Percentiles rank a stretch among this genome's conserved stretches.
phyloP scores from a whole-genome alignment of 2,888 invertebrate genomes.

The Fragum sueziense region DNA sequence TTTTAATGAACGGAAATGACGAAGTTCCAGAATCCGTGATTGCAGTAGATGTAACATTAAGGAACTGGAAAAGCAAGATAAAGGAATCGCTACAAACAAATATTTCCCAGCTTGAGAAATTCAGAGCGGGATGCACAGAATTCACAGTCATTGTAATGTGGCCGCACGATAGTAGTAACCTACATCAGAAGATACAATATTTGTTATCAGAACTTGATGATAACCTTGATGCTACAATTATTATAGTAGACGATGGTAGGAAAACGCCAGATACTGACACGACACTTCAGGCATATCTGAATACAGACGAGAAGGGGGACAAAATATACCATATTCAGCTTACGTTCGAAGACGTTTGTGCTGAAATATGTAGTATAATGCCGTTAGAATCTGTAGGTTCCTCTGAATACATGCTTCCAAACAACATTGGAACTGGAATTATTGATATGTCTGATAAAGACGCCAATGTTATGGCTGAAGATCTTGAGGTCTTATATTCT shows the following conservation, averaged over 20 bases:
- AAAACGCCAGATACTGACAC: background rate
- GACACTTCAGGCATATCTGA: background rate
- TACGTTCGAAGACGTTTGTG: conserved; percentile 23
- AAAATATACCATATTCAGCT: conserved; percentile 14
- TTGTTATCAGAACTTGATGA: conserved; percentile 10
- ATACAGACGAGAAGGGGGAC: background rate
- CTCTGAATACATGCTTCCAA: conserved; percentile 27
- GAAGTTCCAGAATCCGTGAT: conserved; percentile 60
- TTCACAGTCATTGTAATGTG: conserved; percentile 42
- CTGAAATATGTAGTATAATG: conserved; percentile 8
- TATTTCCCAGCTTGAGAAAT: conserved; percentile 47
- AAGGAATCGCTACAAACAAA: conserved; percentile 34
- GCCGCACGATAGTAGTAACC: conserved; percentile 21
- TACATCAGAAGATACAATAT: background rate
- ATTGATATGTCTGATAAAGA: conserved; percentile 38
- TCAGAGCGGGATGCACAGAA: conserved; percentile 54
- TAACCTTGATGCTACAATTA: background rate
- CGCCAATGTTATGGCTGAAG: conserved; percentile 43
- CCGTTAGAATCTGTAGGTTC: background rate
- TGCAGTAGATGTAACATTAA: conserved; percentile 17
- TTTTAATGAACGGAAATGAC: conserved; percentile 50
- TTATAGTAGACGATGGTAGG: conserved; percentile 12
- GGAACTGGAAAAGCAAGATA: conserved; percentile 51
- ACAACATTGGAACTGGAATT: conserved; percentile 2
- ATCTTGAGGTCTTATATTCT: conserved; percentile 48